These are phyloP conservation scores for Zygothrica quintamaculata DNA, from an alignment of 2,888 invertebrate genomes.

Conservation along the genomic window DNA sequence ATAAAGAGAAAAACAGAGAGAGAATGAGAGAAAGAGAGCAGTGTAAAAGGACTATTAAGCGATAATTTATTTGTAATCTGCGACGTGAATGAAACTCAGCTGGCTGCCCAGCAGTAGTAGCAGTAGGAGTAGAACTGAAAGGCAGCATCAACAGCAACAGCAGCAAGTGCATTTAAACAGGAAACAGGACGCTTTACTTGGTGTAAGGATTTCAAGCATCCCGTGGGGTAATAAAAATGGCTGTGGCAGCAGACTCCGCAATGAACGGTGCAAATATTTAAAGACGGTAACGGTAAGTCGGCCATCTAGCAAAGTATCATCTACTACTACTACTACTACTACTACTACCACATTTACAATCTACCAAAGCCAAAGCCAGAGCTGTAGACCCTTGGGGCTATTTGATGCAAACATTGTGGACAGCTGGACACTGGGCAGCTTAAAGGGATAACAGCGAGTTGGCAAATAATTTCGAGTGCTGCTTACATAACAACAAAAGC, in stretches of 20 bases:
- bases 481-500: constrained; percentile 74
- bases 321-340: neutral
- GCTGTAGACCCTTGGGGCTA: constrained; percentile 28
- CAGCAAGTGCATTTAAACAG: constrained; percentile 25
- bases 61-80: constrained; percentile 85
- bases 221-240: constrained; percentile 71
- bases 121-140: neutral
- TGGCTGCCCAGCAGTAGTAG: constrained; percentile 33
- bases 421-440: constrained; percentile 30
- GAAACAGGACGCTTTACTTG: constrained; percentile 34
- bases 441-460: constrained; percentile 49
- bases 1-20: no score
- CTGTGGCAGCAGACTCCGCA: constrained; percentile 46
- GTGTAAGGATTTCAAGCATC: constrained; percentile 54
- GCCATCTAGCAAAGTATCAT: constrained; percentile 4
- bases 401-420: constrained; percentile 58
- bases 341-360: neutral
- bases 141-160: neutral
- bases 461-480: constrained; percentile 58
- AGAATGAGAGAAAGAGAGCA: constrained; percentile 29
- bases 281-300: constrained; percentile 49
- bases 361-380: no score
- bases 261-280: constrained; percentile 58
- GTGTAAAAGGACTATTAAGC: constrained; percentile 81
- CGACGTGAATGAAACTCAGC: constrained; percentile 70